phyloP scores from a whole-genome alignment of 2,888 invertebrate genomes.

The Eurois occulta region DNA sequence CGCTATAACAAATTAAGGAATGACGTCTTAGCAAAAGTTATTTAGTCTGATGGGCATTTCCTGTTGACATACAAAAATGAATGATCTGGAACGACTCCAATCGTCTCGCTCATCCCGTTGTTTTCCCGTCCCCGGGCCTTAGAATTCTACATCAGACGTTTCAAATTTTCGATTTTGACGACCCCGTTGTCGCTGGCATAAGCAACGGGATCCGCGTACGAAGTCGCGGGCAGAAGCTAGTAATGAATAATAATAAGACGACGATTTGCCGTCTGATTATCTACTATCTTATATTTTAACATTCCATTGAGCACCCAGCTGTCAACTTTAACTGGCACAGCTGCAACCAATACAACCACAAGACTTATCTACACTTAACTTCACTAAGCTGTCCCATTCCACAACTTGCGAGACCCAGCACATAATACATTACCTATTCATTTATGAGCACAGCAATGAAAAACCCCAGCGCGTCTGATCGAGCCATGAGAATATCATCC shows the following conservation, averaged over 20 bases:
- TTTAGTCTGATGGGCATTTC: no score
- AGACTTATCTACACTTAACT: not conserved
- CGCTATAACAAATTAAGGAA: no score
- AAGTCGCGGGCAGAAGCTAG: no score
- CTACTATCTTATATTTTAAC: not conserved
- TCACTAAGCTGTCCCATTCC: not conserved
- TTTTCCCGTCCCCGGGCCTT: no score
- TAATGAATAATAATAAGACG: not conserved
- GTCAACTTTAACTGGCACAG: not conserved
- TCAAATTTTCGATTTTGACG: no score
- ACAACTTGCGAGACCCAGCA: constrained; percentile 3
- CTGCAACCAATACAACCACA: not conserved
- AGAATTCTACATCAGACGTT: no score
- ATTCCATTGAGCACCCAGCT: not conserved
- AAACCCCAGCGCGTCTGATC: constrained; percentile 28
- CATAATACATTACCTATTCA: constrained; percentile 56
- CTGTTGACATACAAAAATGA: no score
- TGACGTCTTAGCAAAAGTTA: no score
- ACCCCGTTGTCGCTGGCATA: no score
- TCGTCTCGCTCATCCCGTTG: no score
- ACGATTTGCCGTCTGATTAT: not conserved
- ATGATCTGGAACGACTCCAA: no score
- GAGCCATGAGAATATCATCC: constrained; percentile 52
- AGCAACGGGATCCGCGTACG: no score
- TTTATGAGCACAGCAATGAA: constrained; percentile 51